A percentile compares a stretch with the other conserved stretches of the same genome.
phyloP scores from a whole-genome alignment of 2,797 vertebrate genomes.

The Tachyglossus aculeatus region DNA sequence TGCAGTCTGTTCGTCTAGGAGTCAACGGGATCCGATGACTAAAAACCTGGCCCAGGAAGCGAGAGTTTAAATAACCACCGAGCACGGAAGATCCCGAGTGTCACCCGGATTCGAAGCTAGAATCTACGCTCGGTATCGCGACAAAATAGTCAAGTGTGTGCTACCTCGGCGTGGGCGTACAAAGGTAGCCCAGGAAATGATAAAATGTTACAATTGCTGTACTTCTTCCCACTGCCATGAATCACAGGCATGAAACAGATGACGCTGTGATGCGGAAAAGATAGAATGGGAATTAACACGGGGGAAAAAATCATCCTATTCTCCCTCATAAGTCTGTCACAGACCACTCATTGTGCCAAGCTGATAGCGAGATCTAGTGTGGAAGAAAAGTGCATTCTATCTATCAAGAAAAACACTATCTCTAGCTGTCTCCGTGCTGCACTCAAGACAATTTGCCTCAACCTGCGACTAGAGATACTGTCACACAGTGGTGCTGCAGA shows the following conservation, averaged over 20 bases:
- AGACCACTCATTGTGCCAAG: slow-evolving; percentile 55
- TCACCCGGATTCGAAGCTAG: too few relatives aligned
- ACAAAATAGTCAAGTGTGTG: too few relatives aligned
- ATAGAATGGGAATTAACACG: slow-evolving; percentile 32
- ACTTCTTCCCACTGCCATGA: background rate
- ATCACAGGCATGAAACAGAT: slow-evolving; percentile 12
- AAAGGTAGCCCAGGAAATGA: too few relatives aligned
- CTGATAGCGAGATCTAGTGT: slow-evolving; percentile 53
- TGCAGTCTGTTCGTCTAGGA: too few relatives aligned
- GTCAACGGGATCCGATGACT: too few relatives aligned
- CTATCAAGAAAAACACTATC: slow-evolving; percentile 69
- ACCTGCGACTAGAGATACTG: slow-evolving; percentile 65
- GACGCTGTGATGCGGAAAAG: slow-evolving; percentile 42
- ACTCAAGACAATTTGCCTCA: slow-evolving; percentile 66
- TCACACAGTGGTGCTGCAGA: slow-evolving; percentile 65
- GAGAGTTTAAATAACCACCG: too few relatives aligned
- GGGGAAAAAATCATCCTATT: slow-evolving; percentile 48
- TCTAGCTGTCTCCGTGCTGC: background rate
- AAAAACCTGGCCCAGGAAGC: too few relatives aligned
- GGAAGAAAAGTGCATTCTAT: slow-evolving; percentile 60
- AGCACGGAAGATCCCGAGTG: too few relatives aligned
- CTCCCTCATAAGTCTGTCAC: slow-evolving; percentile 46
- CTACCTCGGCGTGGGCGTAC: too few relatives aligned
- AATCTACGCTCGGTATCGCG: too few relatives aligned
- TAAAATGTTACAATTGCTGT: background rate